Evolutionary conservation across 2,888 invertebrate genomes (phyloP).

Genomic region (Asteroscopus sphinx): DNA sequence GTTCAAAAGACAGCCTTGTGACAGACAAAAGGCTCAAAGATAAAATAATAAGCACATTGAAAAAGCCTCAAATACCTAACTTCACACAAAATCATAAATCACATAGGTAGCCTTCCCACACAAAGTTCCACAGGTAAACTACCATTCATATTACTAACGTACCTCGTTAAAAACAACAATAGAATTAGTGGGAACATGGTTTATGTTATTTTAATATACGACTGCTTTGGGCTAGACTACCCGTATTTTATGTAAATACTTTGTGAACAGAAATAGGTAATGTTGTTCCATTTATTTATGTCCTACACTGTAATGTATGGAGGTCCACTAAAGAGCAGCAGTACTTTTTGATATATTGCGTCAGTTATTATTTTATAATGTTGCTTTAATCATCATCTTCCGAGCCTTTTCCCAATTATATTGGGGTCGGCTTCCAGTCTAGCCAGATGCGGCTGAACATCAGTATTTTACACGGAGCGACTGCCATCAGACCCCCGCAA

Average conservation of each 20-base stretch:
- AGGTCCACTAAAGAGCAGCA: slow-evolving; percentile 19
- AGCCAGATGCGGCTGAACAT: too few species aligned
- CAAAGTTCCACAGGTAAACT: not conserved
- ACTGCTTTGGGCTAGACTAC: slow-evolving; percentile 25
- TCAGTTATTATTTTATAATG: too few species aligned
- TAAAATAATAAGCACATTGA: too few species aligned
- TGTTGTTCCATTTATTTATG: slow-evolving; percentile 38
- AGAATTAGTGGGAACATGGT: slow-evolving; percentile 39
- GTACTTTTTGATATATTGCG: slow-evolving; percentile 33
- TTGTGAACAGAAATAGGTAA: slow-evolving; percentile 44
- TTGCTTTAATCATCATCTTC: too few species aligned
- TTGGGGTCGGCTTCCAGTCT: too few species aligned
- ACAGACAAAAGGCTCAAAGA: too few species aligned
- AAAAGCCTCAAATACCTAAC: too few species aligned
- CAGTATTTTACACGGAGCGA: not conserved
- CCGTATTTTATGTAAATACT: slow-evolving; percentile 49
- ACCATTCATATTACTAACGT: slow-evolving; percentile 8
- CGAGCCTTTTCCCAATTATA: too few species aligned
- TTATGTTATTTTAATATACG: slow-evolving; percentile 38
- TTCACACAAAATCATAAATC: not conserved
- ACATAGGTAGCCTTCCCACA: not conserved
- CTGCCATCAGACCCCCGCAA: too few species aligned
- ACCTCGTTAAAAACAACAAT: slow-evolving; percentile 38
- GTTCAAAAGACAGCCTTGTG: too few species aligned
- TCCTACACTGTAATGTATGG: slow-evolving; percentile 30